Evolutionary conservation across 2,888 invertebrate genomes (phyloP).

Genomic region (Archips xylosteana): DNA sequence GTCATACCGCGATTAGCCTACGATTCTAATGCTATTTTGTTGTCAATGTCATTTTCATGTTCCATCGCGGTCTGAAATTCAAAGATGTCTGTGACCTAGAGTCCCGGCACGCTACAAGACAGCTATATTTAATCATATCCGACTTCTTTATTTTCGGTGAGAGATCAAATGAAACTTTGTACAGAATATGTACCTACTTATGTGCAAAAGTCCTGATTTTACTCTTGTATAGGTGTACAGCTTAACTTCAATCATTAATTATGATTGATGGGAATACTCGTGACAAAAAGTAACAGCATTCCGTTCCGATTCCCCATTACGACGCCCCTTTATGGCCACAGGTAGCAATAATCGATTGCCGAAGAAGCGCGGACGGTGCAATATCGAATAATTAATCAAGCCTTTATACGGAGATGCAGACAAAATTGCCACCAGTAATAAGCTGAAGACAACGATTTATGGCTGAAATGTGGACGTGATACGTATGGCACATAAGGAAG

Average conservation of each 20-base stretch:
- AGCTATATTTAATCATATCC: too few relatives aligned
- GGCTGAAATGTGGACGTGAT: slow-evolving; percentile 45
- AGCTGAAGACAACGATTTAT: slow-evolving; percentile 64
- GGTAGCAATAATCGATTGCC: slow-evolving; percentile 62
- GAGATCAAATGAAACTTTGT: background rate
- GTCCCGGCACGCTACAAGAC: too few relatives aligned
- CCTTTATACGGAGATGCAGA: slow-evolving; percentile 64
- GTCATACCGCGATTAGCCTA: too few relatives aligned
- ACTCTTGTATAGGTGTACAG: background rate
- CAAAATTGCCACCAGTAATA: slow-evolving; percentile 66
- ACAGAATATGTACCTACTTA: background rate
- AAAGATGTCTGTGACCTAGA: too few relatives aligned
- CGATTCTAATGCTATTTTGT: too few relatives aligned
- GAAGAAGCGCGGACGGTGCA: slow-evolving; percentile 59
- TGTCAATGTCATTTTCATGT: too few relatives aligned
- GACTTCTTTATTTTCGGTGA: too few relatives aligned
- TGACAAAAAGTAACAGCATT: slow-evolving; percentile 53
- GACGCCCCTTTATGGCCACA: slow-evolving; percentile 47
- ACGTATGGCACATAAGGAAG: background rate
- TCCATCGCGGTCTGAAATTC: too few relatives aligned
- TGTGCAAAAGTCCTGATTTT: background rate
- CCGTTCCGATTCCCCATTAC: slow-evolving; percentile 53
- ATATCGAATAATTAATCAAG: slow-evolving; percentile 73
- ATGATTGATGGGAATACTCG: slow-evolving; percentile 41
- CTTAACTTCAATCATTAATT: slow-evolving; percentile 36